Evolutionary conservation across 2,797 vertebrate genomes (phyloP).

Genomic region (Pseudotriccus pelzelni): DNA sequence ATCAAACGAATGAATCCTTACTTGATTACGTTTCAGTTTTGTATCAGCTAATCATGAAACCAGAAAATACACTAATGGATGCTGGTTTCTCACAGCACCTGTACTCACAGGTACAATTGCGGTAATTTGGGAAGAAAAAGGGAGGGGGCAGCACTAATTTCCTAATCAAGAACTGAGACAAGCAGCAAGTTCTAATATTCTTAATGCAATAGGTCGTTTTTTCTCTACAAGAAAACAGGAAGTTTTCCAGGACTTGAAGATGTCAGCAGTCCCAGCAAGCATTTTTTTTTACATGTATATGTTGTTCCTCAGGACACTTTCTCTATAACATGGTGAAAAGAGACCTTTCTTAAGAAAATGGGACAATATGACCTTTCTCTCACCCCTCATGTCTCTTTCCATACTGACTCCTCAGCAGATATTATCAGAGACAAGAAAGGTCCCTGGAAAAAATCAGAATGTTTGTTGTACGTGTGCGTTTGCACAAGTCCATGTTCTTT

Average conservation of each 20-base stretch:
- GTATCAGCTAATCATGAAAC: conserved; percentile 76
- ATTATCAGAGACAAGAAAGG: background rate
- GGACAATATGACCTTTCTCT: background rate
- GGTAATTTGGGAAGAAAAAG: conserved; percentile 43
- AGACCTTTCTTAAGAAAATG: background rate
- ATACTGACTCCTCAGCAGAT: background rate
- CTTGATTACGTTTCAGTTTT: conserved; percentile 79
- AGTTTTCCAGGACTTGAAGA: background rate
- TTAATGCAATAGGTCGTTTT: background rate
- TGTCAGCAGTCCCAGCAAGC: background rate
- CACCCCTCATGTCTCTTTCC: background rate
- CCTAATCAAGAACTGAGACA: conserved; percentile 50
- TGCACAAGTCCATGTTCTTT: background rate
- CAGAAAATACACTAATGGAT: conserved; percentile 61
- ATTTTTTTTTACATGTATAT: background rate
- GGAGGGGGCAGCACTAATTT: conserved; percentile 59
- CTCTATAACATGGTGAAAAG: background rate
- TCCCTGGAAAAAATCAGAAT: background rate
- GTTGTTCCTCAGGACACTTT: background rate
- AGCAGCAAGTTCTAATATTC: conserved; percentile 16
- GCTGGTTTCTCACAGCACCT: conserved; percentile 51
- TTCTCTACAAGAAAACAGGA: background rate
- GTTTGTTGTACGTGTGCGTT: background rate
- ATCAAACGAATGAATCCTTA: conserved; percentile 77
- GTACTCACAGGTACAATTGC: conserved; percentile 65